A percentile compares a stretch with the other conserved stretches of the same genome.
Conservation (phyloP, 23 tunicate species). For the Phallusia fumigata region DNA sequence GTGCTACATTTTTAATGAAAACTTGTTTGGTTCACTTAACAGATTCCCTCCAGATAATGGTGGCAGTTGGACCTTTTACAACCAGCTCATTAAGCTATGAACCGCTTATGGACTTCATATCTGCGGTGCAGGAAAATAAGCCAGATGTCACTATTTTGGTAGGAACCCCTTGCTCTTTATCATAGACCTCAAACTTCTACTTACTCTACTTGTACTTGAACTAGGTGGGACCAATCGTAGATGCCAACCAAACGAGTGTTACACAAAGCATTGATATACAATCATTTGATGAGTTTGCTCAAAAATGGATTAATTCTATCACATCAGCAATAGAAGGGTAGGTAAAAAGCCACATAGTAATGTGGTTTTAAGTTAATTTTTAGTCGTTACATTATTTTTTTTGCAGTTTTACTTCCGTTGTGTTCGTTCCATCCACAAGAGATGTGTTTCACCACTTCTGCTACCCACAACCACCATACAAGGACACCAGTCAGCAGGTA, state of each 20-base stretch:
- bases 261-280: constrained; percentile 4
- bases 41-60: constrained; percentile 17
- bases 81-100: constrained; percentile 68
- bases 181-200: too few relatives aligned
- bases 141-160: constrained; percentile 75
- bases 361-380: background rate
- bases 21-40: background rate
- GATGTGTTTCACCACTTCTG: constrained; percentile 76
- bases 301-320: constrained; percentile 28
- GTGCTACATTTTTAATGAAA: too few relatives aligned
- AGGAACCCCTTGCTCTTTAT: background rate
- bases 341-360: background rate
- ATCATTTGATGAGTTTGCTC: constrained; percentile 34
- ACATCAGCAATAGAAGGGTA: constrained; percentile 33
- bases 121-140: constrained; percentile 37
- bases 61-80: constrained; percentile 91
- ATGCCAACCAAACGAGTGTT: constrained; percentile 28
- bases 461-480: constrained; percentile 88
- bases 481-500: background rate
- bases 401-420: constrained; percentile 17
- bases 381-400: background rate
- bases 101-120: constrained; percentile 71
- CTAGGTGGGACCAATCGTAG: constrained; percentile 73
- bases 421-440: constrained; percentile 64
- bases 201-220: too few relatives aligned